Conservation (phyloP, 1,140 invertebrate species). For the Drosophila varians region DNA sequence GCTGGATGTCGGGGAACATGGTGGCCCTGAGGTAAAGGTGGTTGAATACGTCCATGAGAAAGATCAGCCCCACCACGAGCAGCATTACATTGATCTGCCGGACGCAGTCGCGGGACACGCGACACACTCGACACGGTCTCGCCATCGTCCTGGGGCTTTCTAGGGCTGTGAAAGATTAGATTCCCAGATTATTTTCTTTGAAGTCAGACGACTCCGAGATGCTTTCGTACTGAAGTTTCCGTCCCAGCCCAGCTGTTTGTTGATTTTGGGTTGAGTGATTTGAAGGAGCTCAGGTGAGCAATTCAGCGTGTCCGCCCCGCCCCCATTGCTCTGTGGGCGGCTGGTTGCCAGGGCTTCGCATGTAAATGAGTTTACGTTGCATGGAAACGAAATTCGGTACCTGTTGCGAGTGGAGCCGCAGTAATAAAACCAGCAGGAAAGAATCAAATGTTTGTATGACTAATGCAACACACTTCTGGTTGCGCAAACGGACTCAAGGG, state of each 20-base stretch:
- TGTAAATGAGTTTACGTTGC: constrained; percentile 72
- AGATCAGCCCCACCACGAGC: constrained; percentile 35
- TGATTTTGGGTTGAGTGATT: constrained; percentile 29
- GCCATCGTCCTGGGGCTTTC: constrained; percentile 3
- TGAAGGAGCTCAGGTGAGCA: constrained; percentile 19
- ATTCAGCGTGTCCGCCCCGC: constrained; percentile 44
- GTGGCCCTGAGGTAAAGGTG: constrained; percentile 10
- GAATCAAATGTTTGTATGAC: constrained; percentile 68
- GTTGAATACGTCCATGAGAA: constrained; percentile 44
- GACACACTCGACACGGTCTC: not conserved
- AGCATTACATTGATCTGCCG: constrained; percentile 46
- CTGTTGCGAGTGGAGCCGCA: constrained; percentile 47
- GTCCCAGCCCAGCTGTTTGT: constrained; percentile 33
- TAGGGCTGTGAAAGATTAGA: not conserved
- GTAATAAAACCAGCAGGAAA: constrained; percentile 54
- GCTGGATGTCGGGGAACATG: not conserved
- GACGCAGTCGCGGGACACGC: constrained; percentile 35
- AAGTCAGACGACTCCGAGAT: constrained; percentile 34
- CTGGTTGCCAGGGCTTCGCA: constrained; percentile 59
- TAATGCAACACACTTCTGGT: not conserved
- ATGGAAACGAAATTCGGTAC: constrained; percentile 52
- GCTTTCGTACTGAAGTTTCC: constrained; percentile 42
- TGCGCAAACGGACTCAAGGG: no score
- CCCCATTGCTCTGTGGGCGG: constrained; percentile 8
- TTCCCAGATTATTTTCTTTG: constrained; percentile 55